Conservation (phyloP, 2,113 vertebrate species). For the Ovis canadensis region DNA sequence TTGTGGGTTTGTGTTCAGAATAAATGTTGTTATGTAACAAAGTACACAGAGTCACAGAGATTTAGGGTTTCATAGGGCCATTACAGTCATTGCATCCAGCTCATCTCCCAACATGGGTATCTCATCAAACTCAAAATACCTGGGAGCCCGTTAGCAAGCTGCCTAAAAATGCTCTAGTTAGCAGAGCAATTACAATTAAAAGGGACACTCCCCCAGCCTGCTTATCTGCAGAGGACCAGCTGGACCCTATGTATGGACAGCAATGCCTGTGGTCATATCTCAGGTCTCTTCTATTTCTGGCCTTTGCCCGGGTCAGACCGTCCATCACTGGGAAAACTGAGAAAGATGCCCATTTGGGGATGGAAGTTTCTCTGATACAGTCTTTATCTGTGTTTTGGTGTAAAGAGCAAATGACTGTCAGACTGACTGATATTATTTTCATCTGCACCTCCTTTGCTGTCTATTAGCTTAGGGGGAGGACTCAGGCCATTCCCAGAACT, state of each 20-base stretch:
- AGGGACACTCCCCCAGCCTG: neutral
- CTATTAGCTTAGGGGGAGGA: neutral
- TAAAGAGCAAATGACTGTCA: neutral
- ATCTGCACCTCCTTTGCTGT: neutral
- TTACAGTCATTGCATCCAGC: neutral
- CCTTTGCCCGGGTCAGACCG: neutral
- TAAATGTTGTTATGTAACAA: neutral
- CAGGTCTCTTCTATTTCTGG: neutral
- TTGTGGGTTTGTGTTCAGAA: slow-evolving; percentile 7
- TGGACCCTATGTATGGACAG: accelerated
- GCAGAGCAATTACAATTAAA: neutral
- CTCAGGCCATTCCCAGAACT: neutral
- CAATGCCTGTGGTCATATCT: neutral
- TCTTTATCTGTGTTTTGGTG: neutral
- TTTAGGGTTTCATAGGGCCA: neutral
- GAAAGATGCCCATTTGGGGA: neutral
- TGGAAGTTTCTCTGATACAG: neutral
- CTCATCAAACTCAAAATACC: neutral
- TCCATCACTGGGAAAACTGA: neutral
- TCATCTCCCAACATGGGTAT: neutral
- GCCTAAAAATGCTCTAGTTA: neutral
- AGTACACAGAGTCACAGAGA: neutral
- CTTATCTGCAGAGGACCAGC: neutral
- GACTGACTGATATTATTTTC: neutral
- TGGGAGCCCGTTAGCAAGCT: neutral